Evolutionary conservation across 1,140 invertebrate genomes (phyloP).

Genomic region (Pentalonia nigronervosa): DNA sequence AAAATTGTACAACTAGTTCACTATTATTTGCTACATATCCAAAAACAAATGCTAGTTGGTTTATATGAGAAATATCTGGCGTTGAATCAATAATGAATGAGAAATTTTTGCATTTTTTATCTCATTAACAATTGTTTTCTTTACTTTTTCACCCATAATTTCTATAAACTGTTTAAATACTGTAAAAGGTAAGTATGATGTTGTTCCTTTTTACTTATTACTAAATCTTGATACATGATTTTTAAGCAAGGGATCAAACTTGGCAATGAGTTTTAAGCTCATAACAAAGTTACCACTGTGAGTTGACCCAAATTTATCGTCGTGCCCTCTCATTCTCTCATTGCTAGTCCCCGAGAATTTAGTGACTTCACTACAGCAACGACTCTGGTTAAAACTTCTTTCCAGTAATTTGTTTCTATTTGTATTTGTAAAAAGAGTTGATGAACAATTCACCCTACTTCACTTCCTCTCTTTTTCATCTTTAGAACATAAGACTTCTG

Average conservation of each 20-base stretch:
- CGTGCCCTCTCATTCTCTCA: not conserved
- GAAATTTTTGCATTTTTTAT: slow-evolving; percentile 63
- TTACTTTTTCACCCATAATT: slow-evolving; percentile 60
- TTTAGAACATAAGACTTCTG: no score
- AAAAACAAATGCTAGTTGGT: slow-evolving; percentile 51
- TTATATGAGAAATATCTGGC: slow-evolving; percentile 48
- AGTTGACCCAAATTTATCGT: not conserved
- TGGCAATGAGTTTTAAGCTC: not conserved
- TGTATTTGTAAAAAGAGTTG: no score
- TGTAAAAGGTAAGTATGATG: slow-evolving; percentile 63
- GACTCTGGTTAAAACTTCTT: not conserved
- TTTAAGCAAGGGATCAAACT: slow-evolving; percentile 17
- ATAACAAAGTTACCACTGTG: not conserved
- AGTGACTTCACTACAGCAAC: not conserved
- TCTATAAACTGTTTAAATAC: slow-evolving; percentile 63
- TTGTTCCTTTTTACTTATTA: slow-evolving; percentile 62
- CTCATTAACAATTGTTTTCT: slow-evolving; percentile 61
- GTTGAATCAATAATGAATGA: slow-evolving; percentile 60
- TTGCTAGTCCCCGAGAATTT: not conserved
- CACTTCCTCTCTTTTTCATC: no score
- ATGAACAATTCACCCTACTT: no score
- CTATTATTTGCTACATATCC: slow-evolving; percentile 43
- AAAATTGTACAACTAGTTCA: slow-evolving; percentile 34
- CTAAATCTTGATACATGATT: slow-evolving; percentile 46
- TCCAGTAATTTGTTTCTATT: not conserved